Conservation (phyloP, 2,888 invertebrate genomes). For the Phytoseiulus persimilis region DNA sequence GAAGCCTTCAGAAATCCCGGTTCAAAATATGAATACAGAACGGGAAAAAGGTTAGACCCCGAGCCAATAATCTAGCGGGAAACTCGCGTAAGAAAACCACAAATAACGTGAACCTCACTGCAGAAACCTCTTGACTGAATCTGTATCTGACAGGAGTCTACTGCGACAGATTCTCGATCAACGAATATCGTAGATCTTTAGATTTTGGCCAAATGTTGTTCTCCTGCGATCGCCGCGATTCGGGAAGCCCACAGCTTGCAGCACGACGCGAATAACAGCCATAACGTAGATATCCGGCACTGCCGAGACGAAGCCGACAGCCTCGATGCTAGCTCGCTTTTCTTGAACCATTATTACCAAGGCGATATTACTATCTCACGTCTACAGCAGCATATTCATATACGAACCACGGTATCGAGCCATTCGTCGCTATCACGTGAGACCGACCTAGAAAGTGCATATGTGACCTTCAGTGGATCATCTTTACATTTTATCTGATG, state of each 20-base stretch:
- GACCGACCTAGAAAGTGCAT: no score
- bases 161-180: neutral
- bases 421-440: no score
- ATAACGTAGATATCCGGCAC: neutral
- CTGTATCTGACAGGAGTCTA: neutral
- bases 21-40: no score
- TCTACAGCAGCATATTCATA: no score
- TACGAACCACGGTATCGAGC: no score
- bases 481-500: no score
- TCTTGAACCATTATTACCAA: no score
- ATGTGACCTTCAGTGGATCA: no score
- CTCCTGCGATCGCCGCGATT: neutral
- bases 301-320: neutral
- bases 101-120: neutral
- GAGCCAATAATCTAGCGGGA: neutral
- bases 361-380: no score
- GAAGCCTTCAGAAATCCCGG: no score
- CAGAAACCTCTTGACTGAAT: neutral
- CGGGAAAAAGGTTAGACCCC: neutral
- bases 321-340: neutral
- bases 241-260: neutral
- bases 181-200: neutral
- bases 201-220: neutral
- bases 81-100: neutral
- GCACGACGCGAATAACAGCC: neutral